A percentile compares a stretch with the other conserved stretches of the same genome.
phyloP scores from a whole-genome alignment of 2,888 invertebrate genomes.

The Eurytoma californica region DNA sequence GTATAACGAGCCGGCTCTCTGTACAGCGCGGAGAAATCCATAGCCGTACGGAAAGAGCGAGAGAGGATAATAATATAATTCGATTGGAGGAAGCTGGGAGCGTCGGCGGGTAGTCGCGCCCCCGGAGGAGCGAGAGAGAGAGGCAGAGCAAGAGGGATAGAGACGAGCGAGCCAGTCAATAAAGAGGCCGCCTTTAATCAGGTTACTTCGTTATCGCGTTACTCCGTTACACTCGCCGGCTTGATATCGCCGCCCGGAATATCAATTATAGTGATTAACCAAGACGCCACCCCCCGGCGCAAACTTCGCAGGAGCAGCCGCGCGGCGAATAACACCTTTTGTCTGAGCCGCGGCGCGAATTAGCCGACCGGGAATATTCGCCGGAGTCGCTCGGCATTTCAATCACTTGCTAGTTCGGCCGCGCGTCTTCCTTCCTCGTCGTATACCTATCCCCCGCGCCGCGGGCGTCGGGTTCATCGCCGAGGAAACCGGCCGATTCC shows the following conservation, averaged over 20 bases:
- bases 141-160: conserved; percentile 46
- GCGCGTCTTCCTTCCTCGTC: too few relatives aligned
- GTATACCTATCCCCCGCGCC: too few relatives aligned
- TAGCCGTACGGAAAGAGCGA: background rate
- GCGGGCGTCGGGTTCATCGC: too few relatives aligned
- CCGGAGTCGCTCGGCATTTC: conserved; percentile 61
- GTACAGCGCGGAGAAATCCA: conserved; percentile 3
- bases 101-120: conserved; percentile 24
- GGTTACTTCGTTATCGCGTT: conserved; percentile 72
- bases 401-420: conserved; percentile 56
- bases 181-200: conserved; percentile 71
- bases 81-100: conserved; percentile 63
- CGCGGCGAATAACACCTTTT: conserved; percentile 71
- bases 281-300: conserved; percentile 67
- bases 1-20: background rate
- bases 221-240: conserved; percentile 69
- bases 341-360: conserved; percentile 64
- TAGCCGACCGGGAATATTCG: conserved; percentile 67
- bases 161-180: conserved; percentile 65
- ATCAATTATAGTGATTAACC: conserved; percentile 76
- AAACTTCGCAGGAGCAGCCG: conserved; percentile 63
- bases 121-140: background rate
- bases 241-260: conserved; percentile 69
- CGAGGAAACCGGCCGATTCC: too few relatives aligned
- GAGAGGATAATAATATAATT: conserved; percentile 71